Evolutionary conservation across 2,888 invertebrate species (phyloP).

Genomic region (Serripes groenlandicus): DNA sequence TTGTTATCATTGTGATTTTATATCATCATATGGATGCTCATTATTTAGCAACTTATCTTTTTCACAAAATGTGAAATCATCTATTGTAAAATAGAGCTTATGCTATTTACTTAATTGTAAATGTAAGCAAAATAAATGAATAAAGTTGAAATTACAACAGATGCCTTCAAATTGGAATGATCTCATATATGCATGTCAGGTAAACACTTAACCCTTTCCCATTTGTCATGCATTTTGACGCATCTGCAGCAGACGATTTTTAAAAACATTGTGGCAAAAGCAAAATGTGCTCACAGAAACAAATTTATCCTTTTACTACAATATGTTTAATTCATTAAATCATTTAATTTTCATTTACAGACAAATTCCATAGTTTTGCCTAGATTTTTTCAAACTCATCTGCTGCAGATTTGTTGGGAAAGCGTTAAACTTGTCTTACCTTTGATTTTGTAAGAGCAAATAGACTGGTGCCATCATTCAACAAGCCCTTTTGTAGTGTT

Average conservation of each 20-base stretch:
- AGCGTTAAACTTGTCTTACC: slow-evolving; percentile 2
- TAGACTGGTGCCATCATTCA: slow-evolving; percentile 16
- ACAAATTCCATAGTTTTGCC: no score
- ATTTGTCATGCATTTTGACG: background rate
- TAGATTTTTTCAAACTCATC: no score
- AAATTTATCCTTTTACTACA: background rate
- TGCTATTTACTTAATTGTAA: no score
- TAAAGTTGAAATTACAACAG: no score
- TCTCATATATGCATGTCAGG: background rate
- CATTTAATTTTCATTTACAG: no score
- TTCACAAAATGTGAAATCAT: no score
- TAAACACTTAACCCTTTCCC: background rate
- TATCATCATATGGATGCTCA: no score
- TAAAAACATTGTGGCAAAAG: background rate
- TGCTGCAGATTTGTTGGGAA: no score
- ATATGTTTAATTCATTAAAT: background rate
- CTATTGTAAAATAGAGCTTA: background rate
- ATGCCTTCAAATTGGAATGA: no score
- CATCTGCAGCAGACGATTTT: background rate
- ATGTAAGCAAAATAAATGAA: no score
- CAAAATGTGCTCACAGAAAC: background rate
- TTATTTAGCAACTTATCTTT: no score
- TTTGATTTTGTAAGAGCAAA: slow-evolving; percentile 20
- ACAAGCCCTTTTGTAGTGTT: background rate
- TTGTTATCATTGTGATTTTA: no score